Conservation (phyloP, 2,888 invertebrate genomes). For the Shargacucullia verbasci region DNA sequence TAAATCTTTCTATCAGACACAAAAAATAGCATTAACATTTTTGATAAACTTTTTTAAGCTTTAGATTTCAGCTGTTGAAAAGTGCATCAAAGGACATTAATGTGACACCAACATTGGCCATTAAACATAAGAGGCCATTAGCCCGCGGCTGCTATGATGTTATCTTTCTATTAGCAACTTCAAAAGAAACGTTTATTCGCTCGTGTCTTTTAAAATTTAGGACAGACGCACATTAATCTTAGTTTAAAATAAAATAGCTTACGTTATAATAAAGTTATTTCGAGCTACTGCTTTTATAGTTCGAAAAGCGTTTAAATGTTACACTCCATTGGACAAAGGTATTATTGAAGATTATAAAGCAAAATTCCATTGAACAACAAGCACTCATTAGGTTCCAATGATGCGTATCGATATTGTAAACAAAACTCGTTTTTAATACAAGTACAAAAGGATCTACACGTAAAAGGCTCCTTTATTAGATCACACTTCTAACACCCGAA, state of each 20-base stretch:
- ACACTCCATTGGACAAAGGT: too few species aligned
- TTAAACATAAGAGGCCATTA: constrained; percentile 10
- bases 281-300: too few species aligned
- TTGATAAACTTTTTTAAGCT: too few species aligned
- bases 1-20: too few species aligned
- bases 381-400: constrained; percentile 2
- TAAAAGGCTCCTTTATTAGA: too few species aligned
- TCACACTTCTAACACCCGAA: too few species aligned
- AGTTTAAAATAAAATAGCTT: constrained; percentile 20
- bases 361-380: neutral
- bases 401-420: neutral
- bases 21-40: too few species aligned
- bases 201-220: constrained; percentile 20
- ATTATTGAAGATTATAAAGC: too few species aligned
- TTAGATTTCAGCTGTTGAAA: neutral
- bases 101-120: neutral
- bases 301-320: too few species aligned
- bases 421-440: neutral
- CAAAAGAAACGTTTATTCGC: constrained; percentile 30
- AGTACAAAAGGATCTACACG: neutral
- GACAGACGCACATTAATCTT: constrained; percentile 10
- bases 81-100: neutral
- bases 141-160: constrained; percentile 1
- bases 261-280: constrained; percentile 5
- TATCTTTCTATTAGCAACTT: constrained; percentile 36